A percentile compares a stretch with the other conserved stretches of the same genome.
phyloP scores from a whole-genome alignment of 2,888 invertebrate species.

The Scotopteryx bipunctaria region DNA sequence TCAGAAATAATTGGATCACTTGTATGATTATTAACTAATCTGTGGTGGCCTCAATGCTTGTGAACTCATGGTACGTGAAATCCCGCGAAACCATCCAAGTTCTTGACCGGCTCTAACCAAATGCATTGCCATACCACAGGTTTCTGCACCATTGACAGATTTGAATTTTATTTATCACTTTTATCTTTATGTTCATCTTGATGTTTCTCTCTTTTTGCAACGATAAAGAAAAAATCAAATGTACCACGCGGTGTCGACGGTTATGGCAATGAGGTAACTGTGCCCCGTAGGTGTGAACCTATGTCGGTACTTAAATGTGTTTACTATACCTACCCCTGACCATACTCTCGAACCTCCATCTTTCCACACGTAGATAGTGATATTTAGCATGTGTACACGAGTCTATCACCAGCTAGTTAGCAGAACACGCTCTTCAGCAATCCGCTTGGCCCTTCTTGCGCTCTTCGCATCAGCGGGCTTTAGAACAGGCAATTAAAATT shows the following conservation, averaged over 20 bases:
- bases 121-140: conserved; percentile 50
- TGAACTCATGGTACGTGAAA: conserved; percentile 31
- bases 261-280: conserved; percentile 95
- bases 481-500: conserved; percentile 42
- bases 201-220: conserved; percentile 85
- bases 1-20: conserved; percentile 43
- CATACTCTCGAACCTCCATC: conserved; percentile 53
- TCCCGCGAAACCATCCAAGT: conserved; percentile 32
- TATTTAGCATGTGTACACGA: conserved; percentile 53
- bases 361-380: conserved; percentile 54
- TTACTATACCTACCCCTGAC: conserved; percentile 47
- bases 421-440: conserved; percentile 37
- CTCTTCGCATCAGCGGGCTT: conserved; percentile 38
- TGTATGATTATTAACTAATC: conserved; percentile 47
- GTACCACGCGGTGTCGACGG: conserved; percentile 97
- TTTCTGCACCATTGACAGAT: conserved; percentile 50
- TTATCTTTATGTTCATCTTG: conserved; percentile 75
- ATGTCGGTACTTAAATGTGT: conserved; percentile 59
- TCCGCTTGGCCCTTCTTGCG: conserved; percentile 39
- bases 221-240: conserved; percentile 93
- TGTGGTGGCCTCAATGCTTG: conserved; percentile 50
- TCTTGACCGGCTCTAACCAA: conserved; percentile 31
- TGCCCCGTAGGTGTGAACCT: conserved; percentile 75
- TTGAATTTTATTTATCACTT: conserved; percentile 50
- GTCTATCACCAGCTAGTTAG: conserved; percentile 52